phyloP scores from a whole-genome alignment of 2,888 invertebrate species.

The Ypsolopha scabrella region DNA sequence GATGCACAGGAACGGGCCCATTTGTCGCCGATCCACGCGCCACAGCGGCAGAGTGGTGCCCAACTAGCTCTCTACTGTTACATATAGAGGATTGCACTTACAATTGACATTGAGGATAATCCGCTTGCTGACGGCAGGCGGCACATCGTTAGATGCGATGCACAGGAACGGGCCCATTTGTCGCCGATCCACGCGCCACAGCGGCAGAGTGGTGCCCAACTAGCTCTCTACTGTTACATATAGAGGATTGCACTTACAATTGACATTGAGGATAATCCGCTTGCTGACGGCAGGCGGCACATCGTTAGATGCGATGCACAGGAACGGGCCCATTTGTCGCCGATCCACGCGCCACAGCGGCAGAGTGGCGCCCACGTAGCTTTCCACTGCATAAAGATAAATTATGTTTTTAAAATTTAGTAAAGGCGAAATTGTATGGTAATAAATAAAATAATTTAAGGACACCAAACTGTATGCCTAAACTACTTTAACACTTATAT shows the following conservation, averaged over 20 bases:
- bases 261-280: slow-evolving; percentile 86
- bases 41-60: slow-evolving; percentile 73
- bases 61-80: slow-evolving; percentile 81
- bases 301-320: slow-evolving; percentile 93
- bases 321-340: slow-evolving; percentile 91
- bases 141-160: too few relatives aligned
- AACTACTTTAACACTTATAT: too few relatives aligned
- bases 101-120: too few relatives aligned
- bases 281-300: slow-evolving; percentile 93
- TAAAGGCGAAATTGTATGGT: too few relatives aligned
- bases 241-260: slow-evolving; percentile 94
- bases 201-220: too few relatives aligned
- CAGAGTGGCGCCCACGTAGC: slow-evolving; percentile 75
- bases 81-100: too few relatives aligned
- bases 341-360: slow-evolving; percentile 82
- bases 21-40: slow-evolving; percentile 87
- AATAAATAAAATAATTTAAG: too few relatives aligned
- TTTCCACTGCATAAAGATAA: slow-evolving; percentile 68
- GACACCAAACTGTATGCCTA: too few relatives aligned
- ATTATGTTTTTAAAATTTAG: not conserved
- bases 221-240: too few relatives aligned
- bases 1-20: slow-evolving; percentile 93
- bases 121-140: too few relatives aligned
- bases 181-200: too few relatives aligned
- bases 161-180: too few relatives aligned